Conservation (phyloP, 1,140 invertebrate species). For the Megalopta genalis region DNA sequence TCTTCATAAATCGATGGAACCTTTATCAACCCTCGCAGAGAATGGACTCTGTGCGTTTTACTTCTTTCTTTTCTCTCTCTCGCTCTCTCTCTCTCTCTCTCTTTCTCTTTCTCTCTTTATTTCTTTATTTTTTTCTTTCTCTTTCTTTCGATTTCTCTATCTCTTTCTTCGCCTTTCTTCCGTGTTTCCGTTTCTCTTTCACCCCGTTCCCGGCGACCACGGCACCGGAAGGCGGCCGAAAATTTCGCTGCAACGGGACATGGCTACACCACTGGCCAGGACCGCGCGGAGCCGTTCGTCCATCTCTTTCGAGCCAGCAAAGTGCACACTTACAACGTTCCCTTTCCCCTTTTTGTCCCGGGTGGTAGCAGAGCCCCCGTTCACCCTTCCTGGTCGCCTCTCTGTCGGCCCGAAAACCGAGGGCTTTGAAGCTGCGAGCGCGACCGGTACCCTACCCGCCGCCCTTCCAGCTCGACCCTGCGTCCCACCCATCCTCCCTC, state of each 20-base stretch:
- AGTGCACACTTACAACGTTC: slow-evolving; percentile 34
- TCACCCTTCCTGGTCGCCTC: slow-evolving; percentile 56
- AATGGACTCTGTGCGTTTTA: no score
- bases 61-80: no score
- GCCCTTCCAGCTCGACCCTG: not conserved
- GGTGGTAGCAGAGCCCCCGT: slow-evolving; percentile 30
- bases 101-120: no score
- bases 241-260: not conserved
- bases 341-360: slow-evolving; percentile 14
- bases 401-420: slow-evolving; percentile 60
- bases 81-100: no score
- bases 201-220: no score
- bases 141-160: no score
- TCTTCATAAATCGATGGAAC: not conserved
- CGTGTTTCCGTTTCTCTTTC: no score
- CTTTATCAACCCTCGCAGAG: no score
- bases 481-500: not conserved
- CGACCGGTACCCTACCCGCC: slow-evolving; percentile 37
- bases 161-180: no score
- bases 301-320: slow-evolving; percentile 45
- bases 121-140: no score
- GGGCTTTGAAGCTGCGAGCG: slow-evolving; percentile 47
- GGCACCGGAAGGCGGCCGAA: not conserved
- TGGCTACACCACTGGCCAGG: slow-evolving; percentile 54
- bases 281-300: slow-evolving; percentile 41